A percentile compares a stretch with the other conserved stretches of the same genome.
These are phyloP conservation scores for Phodopus roborovskii DNA, from an alignment of 2,113 vertebrate species.

Conservation along the genomic window DNA sequence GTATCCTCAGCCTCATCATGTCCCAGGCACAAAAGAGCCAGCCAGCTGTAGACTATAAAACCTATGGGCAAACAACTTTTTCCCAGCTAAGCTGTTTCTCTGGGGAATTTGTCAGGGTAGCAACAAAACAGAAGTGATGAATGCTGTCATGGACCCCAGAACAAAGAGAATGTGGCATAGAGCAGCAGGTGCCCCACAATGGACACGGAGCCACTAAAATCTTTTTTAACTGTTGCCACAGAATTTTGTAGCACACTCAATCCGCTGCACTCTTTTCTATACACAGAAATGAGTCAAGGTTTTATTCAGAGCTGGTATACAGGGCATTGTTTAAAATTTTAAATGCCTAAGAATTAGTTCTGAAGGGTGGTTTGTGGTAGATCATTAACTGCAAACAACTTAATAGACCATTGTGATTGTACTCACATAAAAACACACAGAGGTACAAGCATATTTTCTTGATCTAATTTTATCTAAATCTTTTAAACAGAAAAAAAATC, in stretches of 20 bases:
- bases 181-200: neutral
- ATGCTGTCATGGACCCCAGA: neutral
- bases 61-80: neutral
- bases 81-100: neutral
- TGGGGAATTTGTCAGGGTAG: neutral
- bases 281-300: neutral
- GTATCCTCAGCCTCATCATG: neutral
- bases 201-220: neutral
- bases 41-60: neutral
- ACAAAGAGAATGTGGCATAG: neutral
- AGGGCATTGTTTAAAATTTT: neutral
- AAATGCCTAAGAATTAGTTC: neutral
- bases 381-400: slow-evolving; percentile 4
- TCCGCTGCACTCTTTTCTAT: neutral
- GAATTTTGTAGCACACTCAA: neutral
- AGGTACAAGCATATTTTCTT: neutral
- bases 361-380: slow-evolving; percentile 1
- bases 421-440: neutral
- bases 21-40: neutral
- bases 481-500: slow-evolving; percentile 43
- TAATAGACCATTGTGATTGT: neutral
- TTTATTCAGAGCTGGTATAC: neutral
- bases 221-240: neutral
- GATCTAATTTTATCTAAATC: neutral
- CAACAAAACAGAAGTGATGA: neutral